These are phyloP conservation scores for Molanna angustata DNA, from an alignment of 2,888 invertebrate species.

Conservation along the genomic window DNA sequence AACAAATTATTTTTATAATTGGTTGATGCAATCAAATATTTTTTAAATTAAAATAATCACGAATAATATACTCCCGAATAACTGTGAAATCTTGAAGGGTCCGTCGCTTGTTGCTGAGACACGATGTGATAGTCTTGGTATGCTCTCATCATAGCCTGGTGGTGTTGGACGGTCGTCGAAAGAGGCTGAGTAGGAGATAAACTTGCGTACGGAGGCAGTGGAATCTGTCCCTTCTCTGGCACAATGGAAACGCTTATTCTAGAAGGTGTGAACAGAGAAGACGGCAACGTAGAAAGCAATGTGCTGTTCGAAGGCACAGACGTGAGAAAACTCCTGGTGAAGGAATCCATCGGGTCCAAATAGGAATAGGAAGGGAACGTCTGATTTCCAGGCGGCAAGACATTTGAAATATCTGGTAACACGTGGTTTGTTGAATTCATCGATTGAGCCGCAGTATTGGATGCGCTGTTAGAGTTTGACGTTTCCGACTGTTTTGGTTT, in stretches of 20 bases:
- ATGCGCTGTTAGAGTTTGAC: neutral
- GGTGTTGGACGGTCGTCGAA: slow-evolving; percentile 26
- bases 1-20: no score
- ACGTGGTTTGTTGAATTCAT: neutral
- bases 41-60: no score
- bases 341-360: slow-evolving; percentile 23
- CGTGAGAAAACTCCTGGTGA: slow-evolving; percentile 24
- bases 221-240: slow-evolving; percentile 26
- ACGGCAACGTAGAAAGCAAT: slow-evolving; percentile 15
- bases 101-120: slow-evolving; percentile 24
- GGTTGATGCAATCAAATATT: no score
- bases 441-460: neutral
- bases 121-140: slow-evolving; percentile 29
- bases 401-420: slow-evolving; percentile 22
- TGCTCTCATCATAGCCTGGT: slow-evolving; percentile 31
- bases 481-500: slow-evolving; percentile 48
- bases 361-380: slow-evolving; percentile 36
- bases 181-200: slow-evolving; percentile 18
- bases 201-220: slow-evolving; percentile 31
- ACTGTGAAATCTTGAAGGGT: slow-evolving; percentile 21
- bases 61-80: slow-evolving; percentile 28
- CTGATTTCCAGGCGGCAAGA: slow-evolving; percentile 39
- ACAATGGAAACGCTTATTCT: slow-evolving; percentile 23
- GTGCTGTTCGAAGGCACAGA: slow-evolving; percentile 17
- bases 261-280: slow-evolving; percentile 22